A percentile compares a stretch with the other conserved stretches of the same genome.
Evolutionary conservation across 2,888 invertebrate species (phyloP).

Genomic region (Anagyrus pseudococci): DNA sequence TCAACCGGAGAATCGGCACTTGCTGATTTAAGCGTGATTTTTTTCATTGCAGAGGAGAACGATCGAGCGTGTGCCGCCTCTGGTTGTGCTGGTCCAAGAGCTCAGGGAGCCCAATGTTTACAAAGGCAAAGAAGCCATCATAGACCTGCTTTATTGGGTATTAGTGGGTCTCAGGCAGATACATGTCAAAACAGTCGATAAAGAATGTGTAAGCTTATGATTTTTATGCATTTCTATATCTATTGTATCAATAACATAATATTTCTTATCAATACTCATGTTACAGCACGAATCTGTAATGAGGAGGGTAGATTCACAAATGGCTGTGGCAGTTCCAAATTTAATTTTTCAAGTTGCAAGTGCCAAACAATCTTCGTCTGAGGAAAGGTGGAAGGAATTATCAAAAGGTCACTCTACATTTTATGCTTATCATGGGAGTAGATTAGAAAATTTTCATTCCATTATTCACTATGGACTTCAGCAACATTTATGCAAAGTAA

Average conservation of each 20-base stretch:
- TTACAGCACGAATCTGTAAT: constrained; percentile 68
- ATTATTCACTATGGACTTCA: constrained; percentile 80
- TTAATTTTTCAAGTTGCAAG: constrained; percentile 73
- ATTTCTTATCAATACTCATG: constrained; percentile 12
- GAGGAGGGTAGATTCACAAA: constrained; percentile 63
- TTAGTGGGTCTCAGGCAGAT: constrained; percentile 71
- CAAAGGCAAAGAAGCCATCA: constrained; percentile 63
- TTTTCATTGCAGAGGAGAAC: constrained; percentile 63
- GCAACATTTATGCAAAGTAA: constrained; percentile 74
- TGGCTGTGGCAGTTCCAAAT: constrained; percentile 66
- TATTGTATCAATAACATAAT: constrained; percentile 27
- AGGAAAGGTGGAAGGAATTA: constrained; percentile 68
- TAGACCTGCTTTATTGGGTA: constrained; percentile 73
- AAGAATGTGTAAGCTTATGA: constrained; percentile 63
- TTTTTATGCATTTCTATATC: not conserved
- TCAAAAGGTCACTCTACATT: constrained; percentile 67
- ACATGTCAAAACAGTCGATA: constrained; percentile 65
- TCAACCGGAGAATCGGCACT: too few species aligned
- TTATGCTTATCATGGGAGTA: constrained; percentile 81
- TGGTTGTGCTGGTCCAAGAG: constrained; percentile 65
- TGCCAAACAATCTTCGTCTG: constrained; percentile 65
- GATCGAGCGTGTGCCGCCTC: constrained; percentile 67
- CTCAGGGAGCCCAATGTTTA: constrained; percentile 60
- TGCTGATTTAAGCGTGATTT: not conserved
- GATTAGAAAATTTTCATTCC: constrained; percentile 82